These are phyloP conservation scores for Festucalex cinctus DNA, from an alignment of 2,113 vertebrate genomes.

Conservation along the genomic window DNA sequence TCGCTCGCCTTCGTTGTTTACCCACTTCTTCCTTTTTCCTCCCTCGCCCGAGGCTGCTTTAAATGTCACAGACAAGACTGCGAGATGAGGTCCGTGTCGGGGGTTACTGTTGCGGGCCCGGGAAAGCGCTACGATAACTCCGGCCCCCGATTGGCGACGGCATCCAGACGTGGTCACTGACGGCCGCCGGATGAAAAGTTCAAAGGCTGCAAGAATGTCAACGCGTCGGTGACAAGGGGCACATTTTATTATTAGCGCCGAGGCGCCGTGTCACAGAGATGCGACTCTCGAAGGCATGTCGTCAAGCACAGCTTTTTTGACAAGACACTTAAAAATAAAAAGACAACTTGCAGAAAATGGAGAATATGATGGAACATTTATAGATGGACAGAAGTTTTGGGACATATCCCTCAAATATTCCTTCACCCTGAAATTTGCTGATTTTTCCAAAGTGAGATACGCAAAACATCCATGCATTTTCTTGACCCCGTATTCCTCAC, in stretches of 20 bases:
- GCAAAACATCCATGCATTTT: too few species aligned
- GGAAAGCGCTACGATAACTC: constrained; percentile 31
- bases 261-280: neutral
- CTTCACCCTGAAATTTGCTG: too few species aligned
- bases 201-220: constrained; percentile 26
- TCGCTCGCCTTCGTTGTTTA: constrained; percentile 31
- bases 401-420: neutral
- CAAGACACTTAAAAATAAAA: neutral
- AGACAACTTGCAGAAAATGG: neutral
- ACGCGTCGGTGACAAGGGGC: constrained; percentile 4
- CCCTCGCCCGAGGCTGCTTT: constrained; percentile 24
- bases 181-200: constrained; percentile 7
- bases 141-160: neutral
- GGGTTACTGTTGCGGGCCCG: constrained; percentile 46
- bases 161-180: neutral
- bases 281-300: neutral
- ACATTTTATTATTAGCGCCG: constrained; percentile 4
- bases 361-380: neutral
- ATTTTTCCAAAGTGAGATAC: too few species aligned
- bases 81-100: constrained; percentile 55
- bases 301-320: neutral
- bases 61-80: constrained; percentile 60
- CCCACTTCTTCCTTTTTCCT: constrained; percentile 8
- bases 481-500: too few species aligned
- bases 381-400: neutral